Base-by-base conservation (phyloP, 2,113 vertebrate genomes). In the Uria lomvia region DNA sequence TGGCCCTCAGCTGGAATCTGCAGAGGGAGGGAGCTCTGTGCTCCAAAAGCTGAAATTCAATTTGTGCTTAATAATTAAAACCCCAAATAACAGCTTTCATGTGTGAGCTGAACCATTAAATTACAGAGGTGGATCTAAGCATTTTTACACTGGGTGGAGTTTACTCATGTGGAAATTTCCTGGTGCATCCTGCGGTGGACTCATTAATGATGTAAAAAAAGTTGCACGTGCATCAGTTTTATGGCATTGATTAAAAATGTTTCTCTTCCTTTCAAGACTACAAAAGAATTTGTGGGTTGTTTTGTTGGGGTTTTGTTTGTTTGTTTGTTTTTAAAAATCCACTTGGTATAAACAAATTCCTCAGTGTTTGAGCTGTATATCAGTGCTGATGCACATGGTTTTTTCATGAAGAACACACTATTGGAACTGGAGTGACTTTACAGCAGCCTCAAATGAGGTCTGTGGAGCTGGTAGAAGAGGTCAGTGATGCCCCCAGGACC, bases 161-260 rank as follows among this genome's bases (percentile, higher is more conserved):
- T 94, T 91, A 83, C 77, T 97, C 91, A 79, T 77, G 85, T 87
- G 79, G 88, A 97, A 97, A 96, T 91, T 89, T 85, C 80, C 79
- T 22, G 21, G 47, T 60, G 50, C 76, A 89, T 94, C 86, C 68
- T 85, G 50, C 80, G 22, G 88, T 67, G 73, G 68, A 67, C 47
- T 88, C 85, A 40, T 65, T 86, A 93, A 56, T 18, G 63, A 89
- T 67, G 71, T 9, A 63, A 79, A 86, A 59, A 70, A 87, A 68
- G 75, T 89, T 68, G 47, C 89, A 34, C 15, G 1, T 58, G 65
- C 89, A 56, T 68, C 78, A 60, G 29, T 40, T 96, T 85, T 49
- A 56, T 73, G 67, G 77, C 86, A 86, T 5, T 60, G 76, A 88
- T 83, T 89, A 68, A 93, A 96, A 95, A 40, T 43, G 29, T 78